These are phyloP conservation scores for Leptinotarsa texana DNA, from an alignment of 1,140 invertebrate genomes.

Conservation along the genomic window DNA sequence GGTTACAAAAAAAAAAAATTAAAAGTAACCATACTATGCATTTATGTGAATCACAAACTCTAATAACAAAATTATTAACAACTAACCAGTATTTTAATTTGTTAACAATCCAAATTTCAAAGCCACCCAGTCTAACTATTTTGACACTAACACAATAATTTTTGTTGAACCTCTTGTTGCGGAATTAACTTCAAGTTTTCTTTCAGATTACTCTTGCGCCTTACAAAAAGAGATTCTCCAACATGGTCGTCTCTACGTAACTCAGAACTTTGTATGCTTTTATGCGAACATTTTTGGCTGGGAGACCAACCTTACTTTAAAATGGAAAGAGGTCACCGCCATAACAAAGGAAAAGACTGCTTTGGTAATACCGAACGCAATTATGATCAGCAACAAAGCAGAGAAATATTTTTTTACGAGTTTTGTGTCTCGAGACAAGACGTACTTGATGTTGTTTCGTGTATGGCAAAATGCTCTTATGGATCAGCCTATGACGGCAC, in stretches of 20 bases:
- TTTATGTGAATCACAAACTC: no score
- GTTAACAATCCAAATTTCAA: no score
- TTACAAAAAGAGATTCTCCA: conserved; percentile 91
- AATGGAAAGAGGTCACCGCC: conserved; percentile 87
- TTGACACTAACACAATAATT: no score
- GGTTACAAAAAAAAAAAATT: no score
- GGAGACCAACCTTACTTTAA: conserved; percentile 82
- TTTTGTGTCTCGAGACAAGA: conserved; percentile 88
- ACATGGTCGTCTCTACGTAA: conserved; percentile 89
- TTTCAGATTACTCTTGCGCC: conserved; percentile 93
- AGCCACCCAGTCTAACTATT: no score
- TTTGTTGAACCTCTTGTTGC: no score
- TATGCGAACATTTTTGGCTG: conserved; percentile 94
- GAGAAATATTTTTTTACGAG: conserved; percentile 94
- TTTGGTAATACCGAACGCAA: conserved; percentile 93
- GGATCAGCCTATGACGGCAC: conserved; percentile 82
- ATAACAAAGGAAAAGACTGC: conserved; percentile 94
- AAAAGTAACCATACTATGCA: no score
- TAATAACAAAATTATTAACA: no score
- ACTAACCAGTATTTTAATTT: no score
- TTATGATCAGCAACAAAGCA: conserved; percentile 79
- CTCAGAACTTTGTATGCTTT: conserved; percentile 92
- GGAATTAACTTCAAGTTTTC: background rate
- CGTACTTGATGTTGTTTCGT: conserved; percentile 91
- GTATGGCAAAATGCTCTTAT: conserved; percentile 95